Evolutionary conservation across 2,113 vertebrate genomes (phyloP), one percentile per base, ranked within the genome.

Genomic region (Colinus virginianus): DNA sequence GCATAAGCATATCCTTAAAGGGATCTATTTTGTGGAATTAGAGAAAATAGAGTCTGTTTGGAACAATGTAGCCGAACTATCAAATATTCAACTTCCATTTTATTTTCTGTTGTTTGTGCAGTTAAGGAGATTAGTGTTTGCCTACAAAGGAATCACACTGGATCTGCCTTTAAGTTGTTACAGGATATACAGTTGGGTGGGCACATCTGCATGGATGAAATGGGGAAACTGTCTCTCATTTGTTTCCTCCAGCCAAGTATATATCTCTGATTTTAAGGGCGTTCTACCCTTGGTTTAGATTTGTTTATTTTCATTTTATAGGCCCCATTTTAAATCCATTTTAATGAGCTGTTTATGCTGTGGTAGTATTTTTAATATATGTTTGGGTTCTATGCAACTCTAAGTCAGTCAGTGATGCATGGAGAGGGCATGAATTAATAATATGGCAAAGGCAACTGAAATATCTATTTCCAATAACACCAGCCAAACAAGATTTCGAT

Each of bases 221-320:
- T 59, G 55, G 72, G 72, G 90, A 71, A 94, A 82, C 46, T 75
- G 46, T 82, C 70, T 74, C 75, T 93, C 17, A 0, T 96, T 96
- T 93, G 71, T 87, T 93, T 92, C 84, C 75, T 94, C 49, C 78
- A 92, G 46, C 84, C 78, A 93, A 92, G 78, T 89, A 87, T 82
- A 91, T 84, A 87, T 89, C 93, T 90, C 92, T 87, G 59, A 84
- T 89, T 95, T 93, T 95, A 93, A 95, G 71, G 78, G 36, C 78
- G 85, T 96, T 93, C 88, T 92, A 95, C 38, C 55, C 81, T 94
- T 94, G 81, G 55, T 70, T 96, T 95, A 92, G 78, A 79, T 92
- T 89, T 94, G 87, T 93, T 95, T 95, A 79, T 93, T 96, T 94
- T 89, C 49, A 59, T 92, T 93, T 87, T 92, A 74, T 23, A 82